Evolutionary conservation across 2,797 vertebrate species (phyloP).

Genomic region (Melanotaenia maccullochi): DNA sequence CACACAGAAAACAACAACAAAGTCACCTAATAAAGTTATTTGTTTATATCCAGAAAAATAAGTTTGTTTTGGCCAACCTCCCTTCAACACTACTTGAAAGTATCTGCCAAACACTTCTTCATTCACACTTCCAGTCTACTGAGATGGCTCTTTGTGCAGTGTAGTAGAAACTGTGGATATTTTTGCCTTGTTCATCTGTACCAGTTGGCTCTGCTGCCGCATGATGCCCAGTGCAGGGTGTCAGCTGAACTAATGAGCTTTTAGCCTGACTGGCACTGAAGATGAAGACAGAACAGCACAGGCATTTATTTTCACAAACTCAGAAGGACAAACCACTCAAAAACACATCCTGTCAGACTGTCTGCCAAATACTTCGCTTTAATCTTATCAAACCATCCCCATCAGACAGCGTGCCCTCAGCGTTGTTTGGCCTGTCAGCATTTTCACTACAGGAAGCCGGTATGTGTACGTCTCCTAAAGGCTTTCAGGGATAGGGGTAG

Average conservation of each 20-base stretch:
- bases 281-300: slow-evolving; percentile 49
- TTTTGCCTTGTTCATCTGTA: slow-evolving; percentile 38
- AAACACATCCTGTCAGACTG: slow-evolving; percentile 68
- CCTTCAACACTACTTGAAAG: slow-evolving; percentile 1
- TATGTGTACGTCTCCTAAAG: slow-evolving; percentile 54
- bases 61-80: slow-evolving; percentile 1
- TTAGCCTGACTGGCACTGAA: slow-evolving; percentile 73
- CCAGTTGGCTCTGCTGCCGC: slow-evolving; percentile 46
- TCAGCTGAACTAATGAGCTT: slow-evolving; percentile 81
- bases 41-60: background rate
- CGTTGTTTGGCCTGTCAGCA: slow-evolving; percentile 79
- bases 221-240: slow-evolving; percentile 60
- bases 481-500: slow-evolving; percentile 70
- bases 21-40: background rate
- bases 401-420: slow-evolving; percentile 76
- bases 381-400: slow-evolving; percentile 89
- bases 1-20: no score
- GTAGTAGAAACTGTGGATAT: slow-evolving; percentile 25
- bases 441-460: slow-evolving; percentile 74
- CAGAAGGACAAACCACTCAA: slow-evolving; percentile 50
- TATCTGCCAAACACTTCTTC: slow-evolving; percentile 1
- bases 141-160: slow-evolving; percentile 11
- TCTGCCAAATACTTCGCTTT: slow-evolving; percentile 84
- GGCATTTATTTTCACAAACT: slow-evolving; percentile 22
- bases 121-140: slow-evolving; percentile 10